Conservation (phyloP, 2,888 invertebrate genomes). For the Dicroscelio sp. region DNA sequence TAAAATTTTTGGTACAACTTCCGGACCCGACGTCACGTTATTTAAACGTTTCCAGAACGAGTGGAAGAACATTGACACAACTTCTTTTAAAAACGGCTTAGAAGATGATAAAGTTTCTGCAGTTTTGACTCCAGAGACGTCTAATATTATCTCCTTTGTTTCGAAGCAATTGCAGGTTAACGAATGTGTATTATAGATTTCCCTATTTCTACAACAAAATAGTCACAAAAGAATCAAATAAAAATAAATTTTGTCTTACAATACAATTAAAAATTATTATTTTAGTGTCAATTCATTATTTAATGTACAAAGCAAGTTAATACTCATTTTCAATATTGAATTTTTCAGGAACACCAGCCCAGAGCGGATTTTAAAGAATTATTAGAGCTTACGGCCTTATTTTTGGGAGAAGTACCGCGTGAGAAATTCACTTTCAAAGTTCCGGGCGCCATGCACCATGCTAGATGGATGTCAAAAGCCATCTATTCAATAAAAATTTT, state of each 20-base stretch:
- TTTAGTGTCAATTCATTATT: not conserved
- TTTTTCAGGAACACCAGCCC: constrained; percentile 33
- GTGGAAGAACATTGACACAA: constrained; percentile 23
- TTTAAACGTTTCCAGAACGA: constrained; percentile 54
- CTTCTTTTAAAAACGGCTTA: constrained; percentile 14
- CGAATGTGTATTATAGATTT: not conserved
- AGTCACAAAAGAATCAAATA: constrained; percentile 7
- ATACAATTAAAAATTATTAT: not conserved
- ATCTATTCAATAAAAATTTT: constrained; percentile 48
- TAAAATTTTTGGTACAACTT: constrained; percentile 3
- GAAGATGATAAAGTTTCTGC: not conserved
- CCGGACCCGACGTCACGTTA: constrained; percentile 43
- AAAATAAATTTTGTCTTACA: not conserved
- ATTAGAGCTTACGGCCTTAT: constrained; percentile 11
- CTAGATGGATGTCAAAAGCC: constrained; percentile 48
- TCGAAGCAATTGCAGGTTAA: constrained; percentile 33
- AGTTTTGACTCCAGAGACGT: not conserved
- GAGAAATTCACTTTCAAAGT: not conserved
- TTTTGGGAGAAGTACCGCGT: constrained; percentile 17
- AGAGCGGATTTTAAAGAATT: constrained; percentile 43
- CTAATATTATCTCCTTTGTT: constrained; percentile 15
- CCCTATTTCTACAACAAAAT: not conserved
- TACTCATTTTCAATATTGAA: not conserved
- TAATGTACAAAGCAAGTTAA: no score
- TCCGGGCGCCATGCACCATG: constrained; percentile 49